These are phyloP conservation scores for Chironomus striatipennis DNA, from an alignment of 1,140 invertebrate genomes.

Conservation along the genomic window DNA sequence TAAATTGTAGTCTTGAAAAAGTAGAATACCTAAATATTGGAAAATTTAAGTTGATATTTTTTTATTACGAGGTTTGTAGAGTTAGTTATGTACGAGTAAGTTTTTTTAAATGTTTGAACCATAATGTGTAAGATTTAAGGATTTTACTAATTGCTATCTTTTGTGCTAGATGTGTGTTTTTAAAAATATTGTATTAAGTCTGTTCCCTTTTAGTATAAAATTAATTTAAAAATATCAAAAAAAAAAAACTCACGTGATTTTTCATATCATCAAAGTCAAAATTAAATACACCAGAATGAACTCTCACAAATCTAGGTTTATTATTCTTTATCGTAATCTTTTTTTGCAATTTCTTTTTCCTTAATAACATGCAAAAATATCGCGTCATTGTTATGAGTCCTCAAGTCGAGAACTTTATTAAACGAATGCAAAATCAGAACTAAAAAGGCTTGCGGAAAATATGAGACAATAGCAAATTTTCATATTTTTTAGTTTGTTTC, in stretches of 20 bases:
- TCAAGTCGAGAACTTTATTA: not conserved
- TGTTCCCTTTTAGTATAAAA: too few species aligned
- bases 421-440: not conserved
- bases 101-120: too few species aligned
- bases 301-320: not conserved
- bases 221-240: too few species aligned
- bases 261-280: not conserved
- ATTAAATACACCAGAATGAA: not conserved
- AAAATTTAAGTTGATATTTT: too few species aligned
- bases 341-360: not conserved
- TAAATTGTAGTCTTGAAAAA: not conserved
- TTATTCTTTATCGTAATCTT: not conserved
- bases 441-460: slow-evolving; percentile 2
- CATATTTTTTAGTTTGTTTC: not conserved
- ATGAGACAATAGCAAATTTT: not conserved
- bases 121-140: too few species aligned
- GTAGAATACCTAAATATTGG: too few species aligned
- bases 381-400: not conserved
- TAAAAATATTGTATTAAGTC: too few species aligned
- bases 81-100: too few species aligned
- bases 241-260: not conserved
- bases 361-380: not conserved
- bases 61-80: too few species aligned
- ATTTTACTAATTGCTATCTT: too few species aligned
- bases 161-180: too few species aligned